Evolutionary conservation across 1,140 invertebrate species (phyloP).

Genomic region (Philopotamus ludificatus): DNA sequence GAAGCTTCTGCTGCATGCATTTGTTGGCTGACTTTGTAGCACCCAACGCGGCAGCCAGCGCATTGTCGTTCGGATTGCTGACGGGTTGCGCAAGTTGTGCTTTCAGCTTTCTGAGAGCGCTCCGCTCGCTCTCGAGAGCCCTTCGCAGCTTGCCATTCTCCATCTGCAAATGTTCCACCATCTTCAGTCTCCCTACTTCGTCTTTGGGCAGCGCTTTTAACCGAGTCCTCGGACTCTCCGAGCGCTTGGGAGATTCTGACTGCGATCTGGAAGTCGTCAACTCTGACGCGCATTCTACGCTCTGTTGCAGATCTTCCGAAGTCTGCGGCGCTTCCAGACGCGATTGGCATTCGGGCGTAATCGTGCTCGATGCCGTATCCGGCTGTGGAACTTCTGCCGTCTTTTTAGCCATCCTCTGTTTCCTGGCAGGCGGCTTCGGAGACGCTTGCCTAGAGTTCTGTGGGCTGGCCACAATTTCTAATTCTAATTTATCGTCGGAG

Average conservation of each 20-base stretch:
- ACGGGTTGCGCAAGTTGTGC: constrained; percentile 49
- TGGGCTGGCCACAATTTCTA: not conserved
- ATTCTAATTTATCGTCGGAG: constrained; percentile 13
- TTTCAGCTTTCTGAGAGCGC: constrained; percentile 54
- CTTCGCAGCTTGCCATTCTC: constrained; percentile 55
- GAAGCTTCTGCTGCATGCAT: constrained; percentile 55
- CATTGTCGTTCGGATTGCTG: constrained; percentile 43
- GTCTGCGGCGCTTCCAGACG: not conserved
- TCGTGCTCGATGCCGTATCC: not conserved
- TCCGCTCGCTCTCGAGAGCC: constrained; percentile 56
- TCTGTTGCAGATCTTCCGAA: constrained; percentile 31
- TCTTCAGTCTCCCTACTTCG: constrained; percentile 23
- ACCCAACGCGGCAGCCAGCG: constrained; percentile 52
- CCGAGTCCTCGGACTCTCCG: constrained; percentile 14
- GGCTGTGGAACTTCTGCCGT: not conserved
- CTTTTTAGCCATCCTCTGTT: constrained; percentile 7
- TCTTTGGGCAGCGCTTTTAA: constrained; percentile 18
- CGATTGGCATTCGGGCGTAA: not conserved
- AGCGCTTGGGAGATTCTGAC: not conserved
- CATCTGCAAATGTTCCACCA: constrained; percentile 52
- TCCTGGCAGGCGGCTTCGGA: constrained; percentile 18
- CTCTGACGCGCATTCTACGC: constrained; percentile 25
- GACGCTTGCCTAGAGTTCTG: constrained; percentile 2
- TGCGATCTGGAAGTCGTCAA: no score
- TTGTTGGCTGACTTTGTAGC: constrained; percentile 54